Base-by-base conservation (phyloP, 2,888 invertebrate species). In the Chrysolina haemoptera region DNA sequence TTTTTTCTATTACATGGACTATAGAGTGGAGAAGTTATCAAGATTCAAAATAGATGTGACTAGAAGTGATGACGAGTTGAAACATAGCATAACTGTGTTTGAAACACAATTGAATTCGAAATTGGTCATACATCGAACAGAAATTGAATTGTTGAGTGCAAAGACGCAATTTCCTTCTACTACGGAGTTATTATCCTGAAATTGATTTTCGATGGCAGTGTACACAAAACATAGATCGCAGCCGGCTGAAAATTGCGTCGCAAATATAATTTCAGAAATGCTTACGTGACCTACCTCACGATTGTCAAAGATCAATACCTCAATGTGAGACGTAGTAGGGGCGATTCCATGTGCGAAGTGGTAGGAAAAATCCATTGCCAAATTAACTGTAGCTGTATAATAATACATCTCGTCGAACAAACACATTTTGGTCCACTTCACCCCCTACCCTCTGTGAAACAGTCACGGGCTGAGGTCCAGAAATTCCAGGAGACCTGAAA, bases 251-350 rank as follows among this genome's bases (percentile, higher is more conserved):
- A 48, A 48, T 55, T 71, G 27, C 53, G 63, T 43, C 63, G 50
- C 43, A 16, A 35, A 63, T 53, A n/a, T 14, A 35, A 68, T 10
- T 46, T 62, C 46, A 46, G 20, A 41, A n/a, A 10, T 14, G 73
- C 50, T 20, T 74, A 71, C 74, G 74, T 74, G 74, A 74, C 74
- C 74, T 71, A 71, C 48, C 71, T 35, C 74, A 74, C 46, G 74
- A 48, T 12, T 55, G 22, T 20, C 46, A 18, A 14, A 41, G 68
- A 73, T 73, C 73, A 66, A 73, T 73, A 73, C 12, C n/a, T 3
- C 18, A 53, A 68, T 35, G 18, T 27, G 62, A 35, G 65, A 59
- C 70, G 59, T 22, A 65, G 53, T 66, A 48, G 50, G 50, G 50
- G 35, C 48, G n/a, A 43, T 43, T 43, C 14, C 43, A 35, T 35